Base-by-base conservation (phyloP, 2,888 invertebrate genomes). In the Caenorhabditis panamensis region DNA sequence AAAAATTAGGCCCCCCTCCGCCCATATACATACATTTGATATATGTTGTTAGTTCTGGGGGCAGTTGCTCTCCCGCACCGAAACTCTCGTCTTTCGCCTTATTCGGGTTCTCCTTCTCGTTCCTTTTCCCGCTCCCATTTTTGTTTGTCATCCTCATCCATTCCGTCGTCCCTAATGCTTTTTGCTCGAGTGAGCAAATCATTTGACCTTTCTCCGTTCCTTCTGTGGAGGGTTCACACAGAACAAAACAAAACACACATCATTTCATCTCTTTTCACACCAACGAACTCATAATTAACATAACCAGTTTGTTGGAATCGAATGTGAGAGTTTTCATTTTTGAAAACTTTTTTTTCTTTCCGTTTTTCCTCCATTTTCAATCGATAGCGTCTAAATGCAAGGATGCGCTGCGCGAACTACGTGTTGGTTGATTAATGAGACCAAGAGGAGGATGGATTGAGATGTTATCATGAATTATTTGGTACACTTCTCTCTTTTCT, bases 351-450 rank as follows among this genome's bases (percentile, higher is more conserved):
- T n/a, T n/a, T n/a, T n/a, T n/a, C n/a, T n/a, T n/a, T n/a, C n/a
- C n/a, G n/a, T n/a, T n/a, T n/a, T n/a, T n/a, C 31, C 9, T 31
- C 31, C 4, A 4, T 31, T 31, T 31, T 9, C 31, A 31, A 31
- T 31, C 31, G 31, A 31, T 31, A 31, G 61, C 54, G 61, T 26
- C 51, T n/a, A 64, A 54, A 67, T 24, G 31, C 47, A 31, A 47
- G 72, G 64, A 72, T 72, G 56, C 72, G 72, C 58, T 31, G 73
- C 73, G 64, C 64, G 51, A 66, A 66, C 66, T 72, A 72, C 72
- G 63, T 64, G 72, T 72, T 54, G 56, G 56, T 73, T 73, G 73
- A 73, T 73, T 73, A 66, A 73, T 73, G 73, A 73, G 73, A 49
- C 66, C 73, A 64, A 20, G 41, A 37, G 41, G 36, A 28, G 61